Conservation (phyloP, 2,797 vertebrate genomes). For the Lepilemur ruficaudatus region DNA sequence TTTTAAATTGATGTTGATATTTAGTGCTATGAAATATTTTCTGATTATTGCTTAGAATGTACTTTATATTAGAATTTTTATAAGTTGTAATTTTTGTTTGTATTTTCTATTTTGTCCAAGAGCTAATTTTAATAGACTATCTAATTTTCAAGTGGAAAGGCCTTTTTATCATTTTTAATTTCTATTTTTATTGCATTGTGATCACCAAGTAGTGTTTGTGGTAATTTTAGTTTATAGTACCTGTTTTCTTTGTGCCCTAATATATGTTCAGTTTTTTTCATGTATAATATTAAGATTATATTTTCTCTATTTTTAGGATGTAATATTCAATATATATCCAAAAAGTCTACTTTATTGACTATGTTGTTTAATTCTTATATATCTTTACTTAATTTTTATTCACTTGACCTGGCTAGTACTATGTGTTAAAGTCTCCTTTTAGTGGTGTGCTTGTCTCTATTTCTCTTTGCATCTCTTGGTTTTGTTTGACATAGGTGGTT, state of each 20-base stretch:
- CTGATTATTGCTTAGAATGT: neutral
- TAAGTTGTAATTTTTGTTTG: neutral
- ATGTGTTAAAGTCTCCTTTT: neutral
- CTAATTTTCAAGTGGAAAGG: neutral
- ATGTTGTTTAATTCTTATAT: neutral
- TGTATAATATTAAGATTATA: neutral
- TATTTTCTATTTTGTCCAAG: neutral
- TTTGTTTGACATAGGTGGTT: neutral
- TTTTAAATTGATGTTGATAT: neutral
- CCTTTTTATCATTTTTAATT: neutral
- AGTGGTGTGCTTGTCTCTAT: neutral
- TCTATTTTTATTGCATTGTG: neutral
- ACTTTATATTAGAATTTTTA: neutral
- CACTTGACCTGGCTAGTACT: neutral
- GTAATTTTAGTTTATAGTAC: neutral
- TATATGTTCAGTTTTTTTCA: neutral
- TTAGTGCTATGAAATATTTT: neutral
- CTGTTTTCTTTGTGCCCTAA: conserved; percentile 2
- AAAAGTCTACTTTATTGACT: neutral
- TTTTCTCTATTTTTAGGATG: neutral
- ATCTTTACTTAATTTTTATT: neutral
- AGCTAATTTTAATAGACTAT: conserved; percentile 8
- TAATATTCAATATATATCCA: neutral
- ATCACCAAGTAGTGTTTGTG: neutral
- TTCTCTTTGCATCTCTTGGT: neutral